These are phyloP conservation scores for Petroica traversi DNA, from an alignment of 2,113 vertebrate species.

Conservation along the genomic window DNA sequence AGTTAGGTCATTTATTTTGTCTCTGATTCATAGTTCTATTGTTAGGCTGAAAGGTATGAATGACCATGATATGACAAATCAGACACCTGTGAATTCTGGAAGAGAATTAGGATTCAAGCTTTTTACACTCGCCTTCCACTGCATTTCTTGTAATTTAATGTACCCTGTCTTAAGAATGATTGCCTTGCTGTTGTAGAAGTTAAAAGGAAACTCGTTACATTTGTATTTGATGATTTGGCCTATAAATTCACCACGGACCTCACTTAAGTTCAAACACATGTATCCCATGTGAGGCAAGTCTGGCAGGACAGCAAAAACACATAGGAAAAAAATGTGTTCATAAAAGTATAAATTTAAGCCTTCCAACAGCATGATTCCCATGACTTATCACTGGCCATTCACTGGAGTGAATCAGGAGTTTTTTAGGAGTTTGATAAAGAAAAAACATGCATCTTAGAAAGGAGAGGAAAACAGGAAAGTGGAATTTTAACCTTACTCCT, in stretches of 20 bases:
- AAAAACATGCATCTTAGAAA: not conserved
- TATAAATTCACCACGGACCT: not conserved
- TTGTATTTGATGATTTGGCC: not conserved
- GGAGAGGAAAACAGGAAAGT: not conserved
- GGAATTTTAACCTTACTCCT: not conserved
- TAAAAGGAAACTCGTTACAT: constrained; percentile 25
- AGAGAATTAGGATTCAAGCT: not conserved
- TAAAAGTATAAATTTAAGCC: not conserved
- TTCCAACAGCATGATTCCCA: not conserved
- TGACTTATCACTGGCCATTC: not conserved
- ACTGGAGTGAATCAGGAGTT: not conserved
- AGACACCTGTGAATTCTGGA: not conserved
- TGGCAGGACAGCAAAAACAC: constrained; percentile 9
- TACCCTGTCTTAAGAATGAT: not conserved
- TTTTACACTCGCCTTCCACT: not conserved
- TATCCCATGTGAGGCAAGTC: not conserved
- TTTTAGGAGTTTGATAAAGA: not conserved
- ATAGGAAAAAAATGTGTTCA: not conserved
- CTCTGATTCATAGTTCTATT: not conserved
- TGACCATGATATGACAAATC: not conserved
- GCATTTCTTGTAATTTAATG: not conserved
- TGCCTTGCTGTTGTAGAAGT: not conserved
- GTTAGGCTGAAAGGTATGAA: not conserved
- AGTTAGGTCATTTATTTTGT: not conserved
- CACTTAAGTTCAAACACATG: constrained; percentile 22